Base-by-base conservation (phyloP, 2,797 vertebrate genomes). In the Zalophus californianus region DNA sequence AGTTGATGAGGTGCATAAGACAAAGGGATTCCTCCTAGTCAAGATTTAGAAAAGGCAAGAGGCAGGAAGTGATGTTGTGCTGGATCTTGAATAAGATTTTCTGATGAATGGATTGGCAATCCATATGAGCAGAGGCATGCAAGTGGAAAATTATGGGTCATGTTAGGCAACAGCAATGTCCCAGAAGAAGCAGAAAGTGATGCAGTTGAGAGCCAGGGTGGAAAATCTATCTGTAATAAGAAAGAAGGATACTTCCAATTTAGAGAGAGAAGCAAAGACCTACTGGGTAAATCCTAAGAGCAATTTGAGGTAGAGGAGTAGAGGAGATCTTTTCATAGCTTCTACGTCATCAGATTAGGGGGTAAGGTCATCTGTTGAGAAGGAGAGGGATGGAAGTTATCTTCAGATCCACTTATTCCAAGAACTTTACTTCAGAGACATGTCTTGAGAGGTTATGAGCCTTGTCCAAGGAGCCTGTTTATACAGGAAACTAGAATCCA, bases 381-480 rank as follows among this genome's bases (percentile, higher is more conserved):
- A 95, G 56, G 56, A 95, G 25, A 20, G 7, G 1, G 13, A 83
- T 68, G 18, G 44, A 56, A 60, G 2, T 60, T 83, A 60, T 54
- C 44, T 84, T 64, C 38, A 66, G 79, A 78, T 58, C 15, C 38
- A 58, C 44, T 93, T 73, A 85, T 79, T 96, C 20, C 8, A 70
- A 90, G 83, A 97, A 79, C 27, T 96, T 84, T 89, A 62, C 60
- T 94, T 85, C 29, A 35, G 75, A 73, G 44, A 12, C 41, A 25
- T 35, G 50, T 77, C 44, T 78, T 83, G 35, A 96, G 68, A 70
- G 54, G 27, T 78, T 86, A 73, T 29, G 54, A n/a, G 35, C 18
- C 44, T 95, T 96, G 66, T 82, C 56, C 25, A 90, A 41, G n/a
- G 48, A 90, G 48, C 84, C 23, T 38, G n/a, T 93, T 91, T 84